Evolutionary conservation across 1,140 invertebrate genomes (phyloP), one percentile per base, ranked within the genome.

Genomic region (Drosophila arawakana): DNA sequence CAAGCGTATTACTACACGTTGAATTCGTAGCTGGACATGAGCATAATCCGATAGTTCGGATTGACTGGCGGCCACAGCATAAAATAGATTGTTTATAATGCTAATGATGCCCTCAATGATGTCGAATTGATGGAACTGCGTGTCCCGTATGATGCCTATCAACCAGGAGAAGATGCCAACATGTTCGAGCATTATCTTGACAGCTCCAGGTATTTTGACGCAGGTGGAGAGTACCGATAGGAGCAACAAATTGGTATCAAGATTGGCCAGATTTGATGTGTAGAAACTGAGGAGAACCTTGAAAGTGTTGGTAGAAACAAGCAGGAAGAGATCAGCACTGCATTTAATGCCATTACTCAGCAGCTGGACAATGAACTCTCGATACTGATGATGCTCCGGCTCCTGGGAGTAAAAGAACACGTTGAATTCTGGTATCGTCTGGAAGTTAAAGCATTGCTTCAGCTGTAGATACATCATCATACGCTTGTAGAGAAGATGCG

Each of bases 351-450:
- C 95, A 86, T 95, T 94, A 5, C 93, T 81, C 15, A 96, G 91
- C 7, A 95, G 90, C 81, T 94, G 92, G 9, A 96, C 92, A 39
- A 96, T 95, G 93, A 96, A 97, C 60, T 93, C 91, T 43, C 95
- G 93, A 67, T 95, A 94, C 6, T 91, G 82, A 47, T 91, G 92
- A 72, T 94, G 93, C 43, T 96, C 93, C 2, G 95, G 90, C 63
- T 95, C 94, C 7, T 94, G 93, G 50, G 94, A 95, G 78, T 96
- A 94, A 63, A 96, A 94, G 25, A 96, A 93, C 44, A 95, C 94
- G 58, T 95, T 94, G 76, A 96, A 94, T 90, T 96, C 96, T 1
- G 96, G 96, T 73, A 96, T 94, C 21, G 94, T 94, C 35, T 93
- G 93, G 15, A 96, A 92, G 85, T 96, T 94, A 25, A 96, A 88